Conservation (phyloP, 2,797 vertebrate genomes). For the Lithobates pipiens region DNA sequence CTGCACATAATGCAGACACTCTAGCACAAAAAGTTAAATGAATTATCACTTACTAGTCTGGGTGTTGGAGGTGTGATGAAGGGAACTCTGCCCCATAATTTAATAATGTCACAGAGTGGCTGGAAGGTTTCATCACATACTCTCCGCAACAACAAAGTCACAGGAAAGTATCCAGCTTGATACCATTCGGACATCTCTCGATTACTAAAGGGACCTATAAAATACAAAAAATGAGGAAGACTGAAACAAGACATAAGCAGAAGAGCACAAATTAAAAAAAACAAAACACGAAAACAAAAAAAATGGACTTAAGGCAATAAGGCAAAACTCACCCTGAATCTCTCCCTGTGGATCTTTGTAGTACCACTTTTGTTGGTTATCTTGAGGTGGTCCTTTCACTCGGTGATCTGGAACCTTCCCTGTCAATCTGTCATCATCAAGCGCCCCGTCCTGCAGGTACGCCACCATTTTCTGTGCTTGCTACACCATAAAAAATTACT, state of each 20-base stretch:
- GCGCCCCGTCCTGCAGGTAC: conserved; percentile 93
- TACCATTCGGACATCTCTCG: conserved; percentile 99
- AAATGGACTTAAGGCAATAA: background rate
- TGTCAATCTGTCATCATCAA: conserved; percentile 90
- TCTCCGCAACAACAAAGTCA: conserved; percentile 95
- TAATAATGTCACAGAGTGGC: conserved; percentile 94
- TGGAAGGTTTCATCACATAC: conserved; percentile 97
- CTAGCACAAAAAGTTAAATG: background rate
- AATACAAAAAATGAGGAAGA: conserved; percentile 31
- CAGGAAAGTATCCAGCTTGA: conserved; percentile 97
- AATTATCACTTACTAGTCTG: conserved; percentile 81
- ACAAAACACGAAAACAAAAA: background rate
- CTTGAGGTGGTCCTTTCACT: conserved; percentile 86
- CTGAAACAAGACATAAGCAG: conserved; percentile 62
- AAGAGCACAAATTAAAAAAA: background rate
- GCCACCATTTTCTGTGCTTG: conserved; percentile 99
- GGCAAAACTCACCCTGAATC: conserved; percentile 86
- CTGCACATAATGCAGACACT: background rate
- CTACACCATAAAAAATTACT: conserved; percentile 70
- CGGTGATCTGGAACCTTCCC: conserved; percentile 86
- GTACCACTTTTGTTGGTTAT: conserved; percentile 98
- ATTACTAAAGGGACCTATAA: conserved; percentile 94
- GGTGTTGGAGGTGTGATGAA: conserved; percentile 90
- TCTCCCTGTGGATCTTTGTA: conserved; percentile 99
- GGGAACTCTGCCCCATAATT: conserved; percentile 97